Conservation (phyloP, 2,888 invertebrate genomes). For the Nineta flava region DNA sequence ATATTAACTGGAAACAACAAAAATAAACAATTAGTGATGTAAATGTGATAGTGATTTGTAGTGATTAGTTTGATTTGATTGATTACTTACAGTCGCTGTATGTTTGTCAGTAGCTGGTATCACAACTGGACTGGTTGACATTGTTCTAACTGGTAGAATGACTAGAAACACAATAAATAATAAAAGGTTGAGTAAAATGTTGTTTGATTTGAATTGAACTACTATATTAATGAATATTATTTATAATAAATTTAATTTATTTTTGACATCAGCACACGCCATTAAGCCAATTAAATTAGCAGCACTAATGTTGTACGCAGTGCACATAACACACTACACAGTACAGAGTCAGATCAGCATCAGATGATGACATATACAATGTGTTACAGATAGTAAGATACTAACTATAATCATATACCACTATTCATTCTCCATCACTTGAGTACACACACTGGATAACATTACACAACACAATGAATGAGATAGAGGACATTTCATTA, state of each 20-base stretch:
- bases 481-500: too few species aligned
- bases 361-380: too few species aligned
- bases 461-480: too few species aligned
- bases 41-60: too few species aligned
- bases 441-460: too few species aligned
- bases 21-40: neutral
- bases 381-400: too few species aligned
- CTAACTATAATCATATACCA: too few species aligned
- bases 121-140: conserved; percentile 51
- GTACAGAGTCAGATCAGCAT: too few species aligned
- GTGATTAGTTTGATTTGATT: too few species aligned
- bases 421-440: too few species aligned
- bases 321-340: neutral
- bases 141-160: neutral
- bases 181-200: neutral
- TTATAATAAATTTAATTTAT: neutral
- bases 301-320: neutral
- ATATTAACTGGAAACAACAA: conserved; percentile 66
- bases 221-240: too few species aligned
- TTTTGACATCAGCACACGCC: neutral
- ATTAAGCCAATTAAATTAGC: neutral
- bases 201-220: neutral
- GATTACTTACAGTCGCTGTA: conserved; percentile 60
- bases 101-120: conserved; percentile 71
- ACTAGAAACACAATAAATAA: neutral